Conservation (phyloP, 1,140 invertebrate genomes). For the Harlomillsia oculata region DNA sequence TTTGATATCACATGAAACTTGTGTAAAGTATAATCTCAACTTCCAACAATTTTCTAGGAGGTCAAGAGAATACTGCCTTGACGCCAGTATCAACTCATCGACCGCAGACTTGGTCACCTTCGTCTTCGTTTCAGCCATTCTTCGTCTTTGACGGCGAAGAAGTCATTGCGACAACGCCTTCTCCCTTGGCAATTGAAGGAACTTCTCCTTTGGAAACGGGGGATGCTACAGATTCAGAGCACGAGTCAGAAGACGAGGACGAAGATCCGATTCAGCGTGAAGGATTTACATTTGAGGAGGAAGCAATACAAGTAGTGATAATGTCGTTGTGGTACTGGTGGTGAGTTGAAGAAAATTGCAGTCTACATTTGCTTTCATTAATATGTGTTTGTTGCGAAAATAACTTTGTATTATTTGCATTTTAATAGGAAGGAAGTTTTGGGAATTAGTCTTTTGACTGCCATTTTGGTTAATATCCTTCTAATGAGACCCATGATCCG, state of each 20-base stretch:
- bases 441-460: constrained; percentile 55
- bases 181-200: background rate
- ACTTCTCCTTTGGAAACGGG: background rate
- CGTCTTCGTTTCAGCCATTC: constrained; percentile 8
- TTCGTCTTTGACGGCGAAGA: constrained; percentile 27
- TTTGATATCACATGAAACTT: too few relatives aligned
- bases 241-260: constrained; percentile 37
- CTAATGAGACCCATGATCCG: constrained; percentile 27
- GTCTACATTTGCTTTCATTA: background rate
- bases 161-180: background rate
- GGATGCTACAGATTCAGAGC: background rate
- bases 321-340: constrained; percentile 72
- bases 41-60: too few relatives aligned
- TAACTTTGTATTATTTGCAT: background rate
- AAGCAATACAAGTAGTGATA: constrained; percentile 47
- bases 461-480: constrained; percentile 37
- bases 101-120: background rate
- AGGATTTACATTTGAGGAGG: constrained; percentile 35
- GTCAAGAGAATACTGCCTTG: constrained; percentile 9
- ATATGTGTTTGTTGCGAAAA: background rate
- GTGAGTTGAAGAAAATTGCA: constrained; percentile 40
- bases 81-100: background rate
- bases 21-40: too few relatives aligned
- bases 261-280: constrained; percentile 23
- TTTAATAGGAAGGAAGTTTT: constrained; percentile 60